Evolutionary conservation across 2,888 invertebrate genomes (phyloP), one percentile per base, ranked within the genome.

Genomic region (Tridacna gigas): DNA sequence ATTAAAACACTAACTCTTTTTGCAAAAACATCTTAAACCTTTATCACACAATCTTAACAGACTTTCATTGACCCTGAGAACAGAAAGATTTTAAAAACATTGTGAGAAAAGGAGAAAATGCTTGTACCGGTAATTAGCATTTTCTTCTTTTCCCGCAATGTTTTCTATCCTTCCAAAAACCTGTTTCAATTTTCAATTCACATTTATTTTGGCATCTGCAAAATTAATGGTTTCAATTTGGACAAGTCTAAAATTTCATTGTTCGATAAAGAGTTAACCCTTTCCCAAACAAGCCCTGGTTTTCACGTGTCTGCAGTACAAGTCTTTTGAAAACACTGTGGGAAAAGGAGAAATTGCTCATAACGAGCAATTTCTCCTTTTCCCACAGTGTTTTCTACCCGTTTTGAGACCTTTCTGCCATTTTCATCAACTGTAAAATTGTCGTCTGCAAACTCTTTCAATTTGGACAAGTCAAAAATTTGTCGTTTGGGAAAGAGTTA

Each of bases 81-180:
- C 51, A 51, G 11, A 51, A 13, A 51, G 51, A 51, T 15, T n/a
- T 61, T 12, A 12, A 22, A 12, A 61, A 61, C 18, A 61, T 63
- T 63, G 63, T 13, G 63, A 13, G n/a, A 63, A 63, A 25, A 63
- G 63, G 25, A 63, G 12, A 63, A 63, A 63, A 22, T 63, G 63
- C 20, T 63, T n/a, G n/a, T n/a, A n/a, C n/a, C n/a, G 22, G 22
- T 22, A 9, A 63, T 9, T 3, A 63, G n/a, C 25, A 63, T 20
- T 63, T 63, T 63, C 25, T 63, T 9, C 63, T 25, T 63, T 63
- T 63, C n/a, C 25, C 63, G 13, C 25, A 63, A 63, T 63, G 63
- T 63, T n/a, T 25, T 63, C 63, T n/a, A 3, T 25, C 25, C 13
- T 13, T 25, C 22, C 11, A 56, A 56, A n/a, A n/a, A n/a, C n/a